Conservation (phyloP, 2,888 invertebrate genomes). For the Boloria euphrosyne region DNA sequence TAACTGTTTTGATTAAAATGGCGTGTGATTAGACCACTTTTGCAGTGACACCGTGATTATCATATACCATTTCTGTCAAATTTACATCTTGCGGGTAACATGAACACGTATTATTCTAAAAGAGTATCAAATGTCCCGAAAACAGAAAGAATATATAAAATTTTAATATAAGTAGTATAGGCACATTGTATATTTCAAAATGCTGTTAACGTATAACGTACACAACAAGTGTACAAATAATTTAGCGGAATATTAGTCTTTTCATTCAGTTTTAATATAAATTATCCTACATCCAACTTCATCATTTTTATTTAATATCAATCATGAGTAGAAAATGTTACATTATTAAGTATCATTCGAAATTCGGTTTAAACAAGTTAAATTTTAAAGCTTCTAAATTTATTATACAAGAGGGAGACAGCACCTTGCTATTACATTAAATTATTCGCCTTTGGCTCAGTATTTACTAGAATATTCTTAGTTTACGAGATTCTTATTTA, state of each 20-base stretch:
- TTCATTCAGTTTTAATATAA: conserved; percentile 30
- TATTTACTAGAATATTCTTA: conserved; percentile 49
- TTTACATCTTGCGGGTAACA: conserved; percentile 32
- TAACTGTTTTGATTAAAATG: conserved; percentile 2
- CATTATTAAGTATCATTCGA: conserved; percentile 46
- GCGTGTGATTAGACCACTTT: conserved; percentile 10
- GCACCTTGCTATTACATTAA: conserved; percentile 72
- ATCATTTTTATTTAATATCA: conserved; percentile 11
- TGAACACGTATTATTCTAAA: conserved; percentile 33
- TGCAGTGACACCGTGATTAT: conserved; percentile 12
- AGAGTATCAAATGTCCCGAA: conserved; percentile 36
- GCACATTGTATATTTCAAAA: conserved; percentile 42
- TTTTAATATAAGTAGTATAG: conserved; percentile 39
- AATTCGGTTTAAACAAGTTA: conserved; percentile 60
- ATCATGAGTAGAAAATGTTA: conserved; percentile 29
- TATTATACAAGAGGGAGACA: conserved; percentile 61
- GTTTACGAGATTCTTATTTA: conserved; percentile 62
- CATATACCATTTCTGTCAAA: conserved; percentile 14
- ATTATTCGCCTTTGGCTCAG: conserved; percentile 75
- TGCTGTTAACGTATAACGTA: conserved; percentile 32
- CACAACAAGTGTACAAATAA: conserved; percentile 29
- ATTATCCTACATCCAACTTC: conserved; percentile 13
- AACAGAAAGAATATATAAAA: conserved; percentile 37
- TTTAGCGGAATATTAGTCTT: conserved; percentile 36
- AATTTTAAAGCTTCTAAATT: conserved; percentile 67